Percentiles rank a stretch among this genome's conserved stretches.
Evolutionary conservation across 2,113 vertebrate genomes (phyloP).

Genomic region (Gymnarchus niloticus): DNA sequence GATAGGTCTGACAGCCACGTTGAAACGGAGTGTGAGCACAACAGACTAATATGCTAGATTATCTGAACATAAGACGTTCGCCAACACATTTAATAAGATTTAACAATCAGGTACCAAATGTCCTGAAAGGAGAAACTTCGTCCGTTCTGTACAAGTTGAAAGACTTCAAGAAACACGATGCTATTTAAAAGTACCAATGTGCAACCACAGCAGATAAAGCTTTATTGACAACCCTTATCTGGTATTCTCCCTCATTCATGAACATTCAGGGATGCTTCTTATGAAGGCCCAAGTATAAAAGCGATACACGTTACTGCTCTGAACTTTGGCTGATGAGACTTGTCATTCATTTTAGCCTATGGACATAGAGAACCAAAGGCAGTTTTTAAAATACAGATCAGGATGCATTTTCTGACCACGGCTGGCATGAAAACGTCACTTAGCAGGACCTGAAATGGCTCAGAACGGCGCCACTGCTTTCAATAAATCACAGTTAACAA

Average conservation of each 20-base stretch:
- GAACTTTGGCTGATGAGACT: background rate
- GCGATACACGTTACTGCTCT: background rate
- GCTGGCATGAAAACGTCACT: background rate
- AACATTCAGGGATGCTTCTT: background rate
- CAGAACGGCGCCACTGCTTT: background rate
- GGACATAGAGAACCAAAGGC: background rate
- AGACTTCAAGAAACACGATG: background rate
- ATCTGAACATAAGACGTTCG: background rate
- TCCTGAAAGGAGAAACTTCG: background rate
- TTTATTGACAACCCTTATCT: background rate
- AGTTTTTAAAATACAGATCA: background rate
- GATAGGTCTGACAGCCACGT: background rate
- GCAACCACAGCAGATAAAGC: background rate
- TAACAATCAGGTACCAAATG: background rate
- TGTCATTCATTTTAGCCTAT: background rate
- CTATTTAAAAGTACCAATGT: background rate
- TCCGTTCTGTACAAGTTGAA: background rate
- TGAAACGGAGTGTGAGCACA: background rate
- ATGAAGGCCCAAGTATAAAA: background rate
- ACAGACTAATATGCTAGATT: background rate
- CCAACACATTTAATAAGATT: conserved; percentile 10
- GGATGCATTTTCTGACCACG: background rate
- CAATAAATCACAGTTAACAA: background rate
- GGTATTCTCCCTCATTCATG: background rate
- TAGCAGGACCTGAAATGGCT: background rate